Evolutionary conservation across 2,888 invertebrate genomes (phyloP).

Genomic region (Eristalinus aeneus): DNA sequence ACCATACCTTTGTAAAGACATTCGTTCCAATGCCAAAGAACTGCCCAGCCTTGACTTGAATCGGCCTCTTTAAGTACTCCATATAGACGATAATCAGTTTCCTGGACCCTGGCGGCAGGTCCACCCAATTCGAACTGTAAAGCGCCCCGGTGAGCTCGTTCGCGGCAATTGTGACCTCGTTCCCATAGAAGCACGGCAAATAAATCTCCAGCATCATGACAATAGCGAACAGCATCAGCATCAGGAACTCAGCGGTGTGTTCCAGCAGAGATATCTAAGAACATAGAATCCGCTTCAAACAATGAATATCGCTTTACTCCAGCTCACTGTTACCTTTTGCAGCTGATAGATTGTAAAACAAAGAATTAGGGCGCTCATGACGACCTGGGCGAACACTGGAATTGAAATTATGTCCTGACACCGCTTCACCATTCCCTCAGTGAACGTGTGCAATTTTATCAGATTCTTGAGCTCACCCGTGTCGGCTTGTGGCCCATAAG

Average conservation of each 20-base stretch:
- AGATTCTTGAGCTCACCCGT: neutral
- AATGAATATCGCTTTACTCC: neutral
- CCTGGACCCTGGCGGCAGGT: constrained; percentile 72
- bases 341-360: constrained; percentile 75
- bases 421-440: constrained; percentile 1
- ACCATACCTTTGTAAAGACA: constrained; percentile 75
- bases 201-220: constrained; percentile 76
- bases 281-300: neutral
- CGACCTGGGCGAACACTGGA: constrained; percentile 74
- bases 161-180: constrained; percentile 75
- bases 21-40: constrained; percentile 76
- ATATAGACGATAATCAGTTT: constrained; percentile 75
- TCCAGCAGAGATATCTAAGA: constrained; percentile 2
- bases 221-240: constrained; percentile 72
- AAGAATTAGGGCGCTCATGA: constrained; percentile 73
- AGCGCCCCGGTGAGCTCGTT: constrained; percentile 72
- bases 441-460: constrained; percentile 13
- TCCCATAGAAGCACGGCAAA: constrained; percentile 77
- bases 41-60: constrained; percentile 73
- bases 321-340: constrained; percentile 55
- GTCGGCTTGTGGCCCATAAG: neutral
- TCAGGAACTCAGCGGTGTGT: neutral
- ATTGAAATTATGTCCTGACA: constrained; percentile 66
- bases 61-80: constrained; percentile 75
- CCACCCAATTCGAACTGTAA: constrained; percentile 75